Evolutionary conservation across 1,140 invertebrate species (phyloP).

Genomic region (Pentalonia nigronervosa): DNA sequence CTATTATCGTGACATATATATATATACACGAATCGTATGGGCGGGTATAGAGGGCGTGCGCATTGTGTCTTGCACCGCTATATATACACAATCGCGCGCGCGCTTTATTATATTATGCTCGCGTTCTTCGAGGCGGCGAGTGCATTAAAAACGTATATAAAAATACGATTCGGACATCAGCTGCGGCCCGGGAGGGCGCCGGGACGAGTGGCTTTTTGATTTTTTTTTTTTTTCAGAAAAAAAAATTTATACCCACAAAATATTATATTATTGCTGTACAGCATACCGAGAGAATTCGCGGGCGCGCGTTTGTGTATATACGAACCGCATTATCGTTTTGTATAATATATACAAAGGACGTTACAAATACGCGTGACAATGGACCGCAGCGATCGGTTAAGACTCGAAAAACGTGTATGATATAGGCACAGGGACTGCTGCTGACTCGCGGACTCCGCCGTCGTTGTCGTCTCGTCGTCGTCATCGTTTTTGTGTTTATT

Average conservation of each 20-base stretch:
- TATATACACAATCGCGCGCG: not conserved
- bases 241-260: not conserved
- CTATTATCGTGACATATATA: not conserved
- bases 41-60: constrained; percentile 8
- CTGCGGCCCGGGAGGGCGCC: constrained; percentile 14
- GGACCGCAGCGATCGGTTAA: not conserved
- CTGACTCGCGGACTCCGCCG: not conserved
- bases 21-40: not conserved
- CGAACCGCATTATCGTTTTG: not conserved
- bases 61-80: not conserved
- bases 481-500: constrained; percentile 25
- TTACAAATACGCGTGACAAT: constrained; percentile 53
- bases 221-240: constrained; percentile 39
- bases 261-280: not conserved
- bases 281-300: not conserved
- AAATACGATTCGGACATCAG: constrained; percentile 21
- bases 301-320: not conserved
- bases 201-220: constrained; percentile 49
- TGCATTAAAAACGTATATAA: constrained; percentile 45
- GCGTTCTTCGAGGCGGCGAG: not conserved
- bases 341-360: constrained; percentile 21
- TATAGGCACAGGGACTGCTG: not conserved
- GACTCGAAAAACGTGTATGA: not conserved
- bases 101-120: not conserved
- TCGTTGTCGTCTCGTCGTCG: not conserved